Evolutionary conservation across 2,888 invertebrate species (phyloP).

Genomic region (Loripinus fragilis): DNA sequence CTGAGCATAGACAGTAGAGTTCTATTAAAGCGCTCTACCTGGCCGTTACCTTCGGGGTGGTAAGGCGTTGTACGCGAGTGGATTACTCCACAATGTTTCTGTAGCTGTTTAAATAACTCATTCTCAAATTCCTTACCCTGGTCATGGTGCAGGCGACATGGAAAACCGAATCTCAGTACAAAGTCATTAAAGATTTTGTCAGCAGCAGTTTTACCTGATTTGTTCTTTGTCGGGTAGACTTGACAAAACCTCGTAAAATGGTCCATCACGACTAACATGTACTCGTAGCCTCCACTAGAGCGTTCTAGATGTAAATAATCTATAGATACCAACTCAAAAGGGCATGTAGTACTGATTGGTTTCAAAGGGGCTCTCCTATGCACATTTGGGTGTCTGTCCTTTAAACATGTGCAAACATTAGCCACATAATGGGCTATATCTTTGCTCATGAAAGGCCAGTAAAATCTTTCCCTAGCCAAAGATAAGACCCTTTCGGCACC

Average conservation of each 20-base stretch:
- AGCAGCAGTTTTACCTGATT: constrained; percentile 32
- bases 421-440: too few species aligned
- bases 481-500: too few species aligned
- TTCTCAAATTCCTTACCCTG: constrained; percentile 51
- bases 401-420: too few species aligned
- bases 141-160: constrained; percentile 36
- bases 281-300: constrained; percentile 43
- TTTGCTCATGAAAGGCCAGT: too few species aligned
- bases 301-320: too few species aligned
- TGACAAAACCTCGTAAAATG: constrained; percentile 40
- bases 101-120: neutral
- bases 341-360: constrained; percentile 39
- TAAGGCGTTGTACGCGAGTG: constrained; percentile 43
- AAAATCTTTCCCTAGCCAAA: too few species aligned
- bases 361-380: neutral
- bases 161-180: constrained; percentile 41
- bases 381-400: neutral
- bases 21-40: constrained; percentile 36
- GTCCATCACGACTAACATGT: constrained; percentile 43
- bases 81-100: constrained; percentile 19
- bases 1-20: constrained; percentile 34
- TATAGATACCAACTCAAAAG: constrained; percentile 47
- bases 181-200: constrained; percentile 43
- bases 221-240: constrained; percentile 41
- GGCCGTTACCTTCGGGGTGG: constrained; percentile 48